phyloP scores from a whole-genome alignment of 1,140 invertebrate species.

The Aethina tumida region DNA sequence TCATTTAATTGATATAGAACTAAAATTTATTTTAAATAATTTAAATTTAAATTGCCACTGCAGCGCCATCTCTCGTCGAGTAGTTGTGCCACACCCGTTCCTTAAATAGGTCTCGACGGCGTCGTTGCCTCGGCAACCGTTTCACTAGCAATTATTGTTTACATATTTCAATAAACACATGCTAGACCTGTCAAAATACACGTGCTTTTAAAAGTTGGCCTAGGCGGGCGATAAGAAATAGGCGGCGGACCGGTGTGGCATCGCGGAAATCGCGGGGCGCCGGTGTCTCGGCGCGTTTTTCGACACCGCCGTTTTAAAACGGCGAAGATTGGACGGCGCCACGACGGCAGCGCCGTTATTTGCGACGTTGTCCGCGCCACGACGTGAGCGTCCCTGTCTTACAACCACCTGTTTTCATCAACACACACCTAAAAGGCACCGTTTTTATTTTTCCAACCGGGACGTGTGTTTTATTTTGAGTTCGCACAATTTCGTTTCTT shows the following conservation, averaged over 20 bases:
- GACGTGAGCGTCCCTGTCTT: slow-evolving; percentile 28
- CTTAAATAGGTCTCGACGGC: no score
- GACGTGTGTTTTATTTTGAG: slow-evolving; percentile 11
- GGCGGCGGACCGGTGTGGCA: neutral
- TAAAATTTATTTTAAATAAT: no score
- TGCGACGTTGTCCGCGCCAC: slow-evolving; percentile 33
- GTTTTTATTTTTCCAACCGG: slow-evolving; percentile 8
- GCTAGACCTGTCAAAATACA: slow-evolving; percentile 13
- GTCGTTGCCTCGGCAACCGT: no score
- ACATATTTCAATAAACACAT: slow-evolving; percentile 15
- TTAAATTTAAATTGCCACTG: no score
- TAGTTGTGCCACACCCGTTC: no score
- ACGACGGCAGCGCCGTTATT: slow-evolving; percentile 33
- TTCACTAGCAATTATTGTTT: slow-evolving; percentile 9
- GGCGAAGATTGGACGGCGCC: no score
- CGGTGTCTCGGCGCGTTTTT: slow-evolving; percentile 6
- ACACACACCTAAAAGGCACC: slow-evolving; percentile 11
- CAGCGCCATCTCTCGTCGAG: no score
- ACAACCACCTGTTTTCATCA: slow-evolving; percentile 29
- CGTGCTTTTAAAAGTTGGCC: slow-evolving; percentile 7
- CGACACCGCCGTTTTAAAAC: no score
- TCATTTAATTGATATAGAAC: no score
- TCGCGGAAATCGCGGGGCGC: neutral
- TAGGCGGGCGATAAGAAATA: neutral
- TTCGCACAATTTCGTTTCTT: slow-evolving; percentile 11